Percentiles rank a stretch among this genome's conserved stretches.
phyloP scores from a whole-genome alignment of 2,113 vertebrate genomes.

The Baryphthengus martii region DNA sequence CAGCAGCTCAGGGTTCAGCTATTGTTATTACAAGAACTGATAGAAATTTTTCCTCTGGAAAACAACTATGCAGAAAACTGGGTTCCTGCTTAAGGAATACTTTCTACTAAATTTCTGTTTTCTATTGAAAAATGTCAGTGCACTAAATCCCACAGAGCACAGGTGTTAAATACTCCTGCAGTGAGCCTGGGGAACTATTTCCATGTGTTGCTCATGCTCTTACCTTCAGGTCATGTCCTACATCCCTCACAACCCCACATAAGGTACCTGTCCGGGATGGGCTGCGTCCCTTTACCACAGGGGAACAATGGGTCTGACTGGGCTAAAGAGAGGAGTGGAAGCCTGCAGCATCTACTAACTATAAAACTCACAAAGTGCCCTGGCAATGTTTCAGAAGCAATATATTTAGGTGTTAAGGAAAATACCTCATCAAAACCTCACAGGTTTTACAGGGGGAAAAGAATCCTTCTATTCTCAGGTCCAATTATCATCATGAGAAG shows the following conservation, averaged over 20 bases:
- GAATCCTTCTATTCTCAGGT: background rate
- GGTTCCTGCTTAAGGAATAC: background rate
- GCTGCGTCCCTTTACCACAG: background rate
- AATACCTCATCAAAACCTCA: background rate
- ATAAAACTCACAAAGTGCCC: background rate
- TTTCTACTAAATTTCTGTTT: background rate
- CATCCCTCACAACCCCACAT: background rate
- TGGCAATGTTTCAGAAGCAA: conserved; percentile 17
- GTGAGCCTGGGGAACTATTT: background rate
- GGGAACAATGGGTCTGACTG: background rate
- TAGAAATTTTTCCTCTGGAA: background rate
- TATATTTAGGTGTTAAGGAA: background rate
- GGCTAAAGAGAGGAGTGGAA: background rate
- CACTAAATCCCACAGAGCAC: background rate
- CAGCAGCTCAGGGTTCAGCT: background rate
- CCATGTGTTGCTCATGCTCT: background rate
- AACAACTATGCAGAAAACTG: background rate
- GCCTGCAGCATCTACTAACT: background rate
- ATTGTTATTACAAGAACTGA: background rate
- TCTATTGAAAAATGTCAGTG: background rate
- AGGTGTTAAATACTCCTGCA: background rate
- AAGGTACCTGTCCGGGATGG: background rate
- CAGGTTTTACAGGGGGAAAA: background rate
- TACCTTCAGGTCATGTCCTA: background rate
- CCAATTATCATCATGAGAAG: conserved; percentile 1